Base-by-base conservation (phyloP, 2,888 invertebrate species). In the Drosophila rellima region DNA sequence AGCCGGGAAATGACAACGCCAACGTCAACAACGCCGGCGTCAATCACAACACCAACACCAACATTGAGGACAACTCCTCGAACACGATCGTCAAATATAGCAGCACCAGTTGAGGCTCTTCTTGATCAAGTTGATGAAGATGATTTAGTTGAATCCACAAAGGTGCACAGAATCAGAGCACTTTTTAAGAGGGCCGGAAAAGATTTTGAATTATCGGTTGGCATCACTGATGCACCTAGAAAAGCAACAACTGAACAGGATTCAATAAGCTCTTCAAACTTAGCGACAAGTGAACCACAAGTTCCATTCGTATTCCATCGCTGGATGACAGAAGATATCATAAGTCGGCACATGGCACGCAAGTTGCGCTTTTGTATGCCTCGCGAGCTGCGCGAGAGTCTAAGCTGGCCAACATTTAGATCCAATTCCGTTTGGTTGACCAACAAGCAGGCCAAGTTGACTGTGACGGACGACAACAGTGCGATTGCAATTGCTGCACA, bases 301-400 rank as follows among this genome's bases (percentile, higher is more conserved):
- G 48, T 17, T 2, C 6, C 26, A n/a, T 13, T 51, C 7, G 18
- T 17, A 23, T 57, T 47, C 45, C 20, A 8, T 4, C 57, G 59
- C 0, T 39, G 29, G 18, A 5, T 83, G 2, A 51, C 37, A 6
- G 55, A 63, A 17, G 11, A 54, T 0, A 51, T 55, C 39, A 13
- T 83, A 11, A 10, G 23, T 1, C 2, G 26, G 8, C 81, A 55
- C 7, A 42, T 55, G 15, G 54, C 73, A 31, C 56, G 73, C 10
- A 5, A 8, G 3, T 0, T 37, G 1, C 47, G 33, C 1, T n/a
- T 3, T 10, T 17, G 2, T 1, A 20, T 26, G 20, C 8, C 26
- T 1, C 3, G 0, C 1, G 57, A 50, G 17, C 6, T 76, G 31
- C 13, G 3, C 2, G 2, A 18, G 11, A 48, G 37, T 2, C 5